Evolutionary conservation across 2,113 vertebrate genomes (phyloP).

Genomic region (Chaenogobius annularis): DNA sequence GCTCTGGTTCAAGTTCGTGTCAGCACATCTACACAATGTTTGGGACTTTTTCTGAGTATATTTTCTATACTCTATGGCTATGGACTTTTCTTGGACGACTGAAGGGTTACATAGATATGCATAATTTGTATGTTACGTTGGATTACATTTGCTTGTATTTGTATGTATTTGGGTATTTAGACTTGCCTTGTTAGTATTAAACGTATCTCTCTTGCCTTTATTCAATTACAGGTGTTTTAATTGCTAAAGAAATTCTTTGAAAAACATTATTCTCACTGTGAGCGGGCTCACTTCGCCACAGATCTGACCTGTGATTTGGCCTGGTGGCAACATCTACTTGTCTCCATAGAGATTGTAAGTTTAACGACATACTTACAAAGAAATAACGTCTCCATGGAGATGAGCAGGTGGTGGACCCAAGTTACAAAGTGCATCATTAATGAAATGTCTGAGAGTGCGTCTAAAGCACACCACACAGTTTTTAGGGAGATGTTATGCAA

Average conservation of each 20-base stretch:
- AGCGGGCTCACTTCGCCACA: not conserved
- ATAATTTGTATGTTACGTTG: too few relatives aligned
- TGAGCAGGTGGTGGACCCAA: not conserved
- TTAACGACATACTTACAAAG: not conserved
- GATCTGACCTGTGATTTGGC: not conserved
- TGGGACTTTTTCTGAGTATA: too few relatives aligned
- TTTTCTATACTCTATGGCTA: too few relatives aligned
- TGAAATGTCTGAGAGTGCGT: too few relatives aligned
- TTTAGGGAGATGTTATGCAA: not conserved
- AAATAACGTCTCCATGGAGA: not conserved
- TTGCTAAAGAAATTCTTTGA: not conserved
- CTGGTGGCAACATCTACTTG: not conserved
- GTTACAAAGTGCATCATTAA: too few relatives aligned
- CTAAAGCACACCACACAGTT: not conserved
- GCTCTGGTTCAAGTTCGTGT: not conserved
- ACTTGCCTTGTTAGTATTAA: not conserved
- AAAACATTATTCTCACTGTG: not conserved
- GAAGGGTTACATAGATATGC: too few relatives aligned
- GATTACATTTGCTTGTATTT: too few relatives aligned
- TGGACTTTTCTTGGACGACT: too few relatives aligned
- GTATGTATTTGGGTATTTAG: too few relatives aligned
- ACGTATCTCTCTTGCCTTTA: not conserved
- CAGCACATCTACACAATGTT: too few relatives aligned
- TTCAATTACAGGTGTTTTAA: not conserved
- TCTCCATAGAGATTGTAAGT: not conserved